A percentile compares a stretch with the other conserved stretches of the same genome.
phyloP scores from a whole-genome alignment of 2,113 vertebrate genomes.

The Sander vitreus region DNA sequence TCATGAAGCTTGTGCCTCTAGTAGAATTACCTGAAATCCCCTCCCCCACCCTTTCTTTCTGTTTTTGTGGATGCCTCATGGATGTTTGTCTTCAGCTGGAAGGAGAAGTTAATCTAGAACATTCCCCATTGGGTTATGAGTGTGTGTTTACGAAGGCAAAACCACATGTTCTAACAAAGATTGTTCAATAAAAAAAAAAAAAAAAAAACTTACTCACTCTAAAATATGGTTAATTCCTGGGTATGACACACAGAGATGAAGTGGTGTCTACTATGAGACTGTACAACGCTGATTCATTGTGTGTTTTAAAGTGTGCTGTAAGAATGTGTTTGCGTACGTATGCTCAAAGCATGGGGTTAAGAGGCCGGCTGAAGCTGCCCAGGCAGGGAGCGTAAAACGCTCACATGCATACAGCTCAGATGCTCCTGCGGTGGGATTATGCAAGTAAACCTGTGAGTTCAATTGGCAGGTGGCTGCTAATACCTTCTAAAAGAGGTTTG shows the following conservation, averaged over 20 bases:
- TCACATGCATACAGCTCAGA: conserved; percentile 5
- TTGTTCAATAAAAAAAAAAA: no score
- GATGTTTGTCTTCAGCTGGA: not conserved
- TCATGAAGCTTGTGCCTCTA: not conserved
- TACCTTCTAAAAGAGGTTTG: conserved; percentile 68
- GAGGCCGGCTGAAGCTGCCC: conserved; percentile 19
- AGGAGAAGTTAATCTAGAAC: not conserved
- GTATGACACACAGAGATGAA: not conserved
- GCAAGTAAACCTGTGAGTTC: conserved; percentile 65
- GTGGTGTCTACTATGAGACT: not conserved
- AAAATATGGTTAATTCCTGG: conserved; percentile 6
- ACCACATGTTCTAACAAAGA: not conserved
- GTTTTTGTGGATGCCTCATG: not conserved
- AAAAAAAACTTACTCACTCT: conserved; percentile 15
- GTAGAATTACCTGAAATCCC: conserved; percentile 20
- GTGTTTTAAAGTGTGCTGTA: conserved; percentile 17
- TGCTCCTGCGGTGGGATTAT: conserved; percentile 68
- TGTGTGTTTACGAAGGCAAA: not conserved
- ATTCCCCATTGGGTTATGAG: not conserved
- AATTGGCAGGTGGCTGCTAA: conserved; percentile 62
- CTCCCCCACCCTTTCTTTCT: not conserved
- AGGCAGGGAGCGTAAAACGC: not conserved
- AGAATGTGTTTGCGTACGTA: conserved; percentile 42
- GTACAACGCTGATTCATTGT: conserved; percentile 45
- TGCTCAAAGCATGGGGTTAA: conserved; percentile 50